Conservation (phyloP, 2,113 vertebrate genomes). For the Gallinago jamesoni region DNA sequence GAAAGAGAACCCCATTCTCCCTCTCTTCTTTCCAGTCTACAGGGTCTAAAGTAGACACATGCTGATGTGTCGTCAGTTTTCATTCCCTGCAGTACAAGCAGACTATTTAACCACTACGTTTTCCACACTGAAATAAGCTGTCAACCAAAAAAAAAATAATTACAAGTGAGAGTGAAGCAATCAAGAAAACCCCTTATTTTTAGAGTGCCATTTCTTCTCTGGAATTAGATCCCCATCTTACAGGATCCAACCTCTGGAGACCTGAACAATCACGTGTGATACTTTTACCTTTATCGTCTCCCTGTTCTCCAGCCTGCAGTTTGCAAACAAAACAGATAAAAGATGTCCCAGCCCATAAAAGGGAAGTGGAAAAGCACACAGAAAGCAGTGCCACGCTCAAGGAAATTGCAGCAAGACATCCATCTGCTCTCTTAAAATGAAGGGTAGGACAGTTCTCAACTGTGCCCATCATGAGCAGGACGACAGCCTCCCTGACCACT, state of each 20-base stretch:
- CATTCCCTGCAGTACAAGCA: neutral
- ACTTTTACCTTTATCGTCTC: neutral
- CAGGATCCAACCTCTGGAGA: neutral
- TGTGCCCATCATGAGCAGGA: neutral
- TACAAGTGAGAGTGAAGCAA: neutral
- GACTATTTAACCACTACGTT: neutral
- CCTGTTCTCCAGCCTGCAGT: neutral
- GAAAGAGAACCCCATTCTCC: neutral
- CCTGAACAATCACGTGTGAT: neutral
- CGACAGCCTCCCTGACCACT: neutral
- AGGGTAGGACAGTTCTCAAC: neutral
- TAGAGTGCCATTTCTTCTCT: neutral
- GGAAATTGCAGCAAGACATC: neutral
- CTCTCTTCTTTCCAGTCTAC: neutral
- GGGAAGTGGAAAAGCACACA: neutral
- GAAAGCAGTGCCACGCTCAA: neutral
- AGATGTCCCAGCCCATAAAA: neutral
- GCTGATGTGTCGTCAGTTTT: neutral
- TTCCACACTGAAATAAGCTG: neutral
- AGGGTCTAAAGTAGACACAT: rapidly evolving
- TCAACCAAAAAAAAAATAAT: neutral
- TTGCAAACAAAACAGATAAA: neutral
- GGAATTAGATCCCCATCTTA: neutral
- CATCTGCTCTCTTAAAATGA: neutral
- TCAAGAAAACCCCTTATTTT: neutral